phyloP scores from a whole-genome alignment of 2,888 invertebrate genomes.

The Leucophenga montana region DNA sequence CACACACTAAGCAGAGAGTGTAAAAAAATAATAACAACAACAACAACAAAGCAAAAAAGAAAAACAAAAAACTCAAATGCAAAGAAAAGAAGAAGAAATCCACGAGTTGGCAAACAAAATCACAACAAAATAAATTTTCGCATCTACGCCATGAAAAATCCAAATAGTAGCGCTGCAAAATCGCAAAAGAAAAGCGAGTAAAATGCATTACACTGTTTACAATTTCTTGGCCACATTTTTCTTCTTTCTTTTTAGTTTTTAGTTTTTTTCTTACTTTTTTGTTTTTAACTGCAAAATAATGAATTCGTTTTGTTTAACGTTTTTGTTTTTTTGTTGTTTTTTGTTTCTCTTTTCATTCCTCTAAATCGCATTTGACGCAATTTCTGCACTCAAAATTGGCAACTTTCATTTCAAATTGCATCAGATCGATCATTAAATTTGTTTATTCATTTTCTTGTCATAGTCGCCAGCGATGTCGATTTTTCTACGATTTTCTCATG shows the following conservation, averaged over 20 bases:
- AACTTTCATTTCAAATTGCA: constrained; percentile 53
- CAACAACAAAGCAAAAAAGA: background rate
- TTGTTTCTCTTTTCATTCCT: constrained; percentile 40
- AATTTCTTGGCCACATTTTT: background rate
- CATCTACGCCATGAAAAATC: constrained; percentile 11
- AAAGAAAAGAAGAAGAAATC: background rate
- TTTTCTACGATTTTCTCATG: background rate
- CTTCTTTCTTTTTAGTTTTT: background rate
- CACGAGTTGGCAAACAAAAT: constrained; percentile 34
- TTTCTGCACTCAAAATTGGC: constrained; percentile 54
- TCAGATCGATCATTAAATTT: constrained; percentile 38
- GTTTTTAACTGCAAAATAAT: constrained; percentile 33
- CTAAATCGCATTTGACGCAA: constrained; percentile 54
- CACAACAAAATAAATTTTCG: constrained; percentile 5
- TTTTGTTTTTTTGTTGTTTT: constrained; percentile 26
- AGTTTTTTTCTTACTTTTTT: background rate
- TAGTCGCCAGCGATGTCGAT: no score
- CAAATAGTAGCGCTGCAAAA: constrained; percentile 2
- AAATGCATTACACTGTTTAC: constrained; percentile 2
- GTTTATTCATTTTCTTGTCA: constrained; percentile 24
- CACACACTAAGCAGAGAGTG: constrained; percentile 16
- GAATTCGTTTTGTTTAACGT: constrained; percentile 27
- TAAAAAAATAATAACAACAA: background rate
- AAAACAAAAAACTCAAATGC: background rate
- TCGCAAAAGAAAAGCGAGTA: background rate